A percentile compares a stretch with the other conserved stretches of the same genome.
Conservation (phyloP, 2,797 vertebrate genomes). For the Melanogrammus aeglefinus region DNA sequence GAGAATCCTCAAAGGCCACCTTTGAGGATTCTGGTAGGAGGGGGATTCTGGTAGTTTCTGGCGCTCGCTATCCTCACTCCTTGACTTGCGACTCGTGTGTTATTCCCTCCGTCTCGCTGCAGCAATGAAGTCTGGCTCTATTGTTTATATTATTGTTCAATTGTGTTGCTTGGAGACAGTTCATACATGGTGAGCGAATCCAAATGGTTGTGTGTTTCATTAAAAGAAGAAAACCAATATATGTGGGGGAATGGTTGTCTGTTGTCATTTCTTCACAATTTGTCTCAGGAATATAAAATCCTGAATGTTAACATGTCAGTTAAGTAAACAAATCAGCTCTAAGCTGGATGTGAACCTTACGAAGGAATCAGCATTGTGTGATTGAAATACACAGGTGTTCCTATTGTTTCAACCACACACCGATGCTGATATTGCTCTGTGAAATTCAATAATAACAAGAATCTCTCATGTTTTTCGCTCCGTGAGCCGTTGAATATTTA, state of each 20-base stretch:
- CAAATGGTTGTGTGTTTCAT: background rate
- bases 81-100: background rate
- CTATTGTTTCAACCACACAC: background rate
- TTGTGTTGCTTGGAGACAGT: no score
- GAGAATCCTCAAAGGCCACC: no score
- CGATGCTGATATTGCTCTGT: background rate
- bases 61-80: no score
- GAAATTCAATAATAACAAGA: background rate
- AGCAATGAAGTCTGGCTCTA: no score
- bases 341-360: background rate
- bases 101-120: background rate
- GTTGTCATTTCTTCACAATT: background rate
- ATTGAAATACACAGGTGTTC: background rate
- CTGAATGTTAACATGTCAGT: no score
- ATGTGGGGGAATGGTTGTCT: background rate
- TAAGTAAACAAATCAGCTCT: no score
- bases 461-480: background rate
- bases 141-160: no score
- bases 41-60: no score
- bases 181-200: background rate
- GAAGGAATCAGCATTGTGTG: background rate
- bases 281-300: no score
- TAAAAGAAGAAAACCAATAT: no score
- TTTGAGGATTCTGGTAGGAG: no score
- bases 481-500: background rate